phyloP scores from a whole-genome alignment of 2,797 vertebrate species.

The Paratrypauchen microcephalus region DNA sequence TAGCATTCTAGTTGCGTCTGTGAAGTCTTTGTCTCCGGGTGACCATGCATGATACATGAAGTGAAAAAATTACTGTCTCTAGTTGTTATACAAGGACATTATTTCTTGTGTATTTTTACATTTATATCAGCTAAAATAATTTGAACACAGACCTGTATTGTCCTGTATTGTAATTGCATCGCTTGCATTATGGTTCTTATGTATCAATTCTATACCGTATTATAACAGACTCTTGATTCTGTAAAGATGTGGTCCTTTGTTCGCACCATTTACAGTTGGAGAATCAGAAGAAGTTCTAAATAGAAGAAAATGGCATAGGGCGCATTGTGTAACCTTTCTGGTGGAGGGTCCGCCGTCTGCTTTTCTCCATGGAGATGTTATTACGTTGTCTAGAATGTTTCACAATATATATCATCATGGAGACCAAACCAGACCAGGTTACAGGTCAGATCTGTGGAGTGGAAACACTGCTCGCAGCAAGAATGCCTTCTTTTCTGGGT shows the following conservation, averaged over 20 bases:
- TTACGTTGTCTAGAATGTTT: too few species aligned
- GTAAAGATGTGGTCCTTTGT: not conserved
- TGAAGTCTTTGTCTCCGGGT: not conserved
- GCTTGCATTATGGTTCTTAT: not conserved
- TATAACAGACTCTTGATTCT: not conserved
- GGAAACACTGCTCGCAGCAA: too few species aligned
- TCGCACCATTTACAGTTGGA: constrained; percentile 25
- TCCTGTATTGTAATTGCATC: not conserved
- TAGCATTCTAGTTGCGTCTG: not conserved
- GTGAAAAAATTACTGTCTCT: too few species aligned
- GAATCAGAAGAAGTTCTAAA: constrained; percentile 14
- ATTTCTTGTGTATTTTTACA: not conserved
- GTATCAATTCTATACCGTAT: not conserved
- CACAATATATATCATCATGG: too few species aligned
- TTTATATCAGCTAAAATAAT: not conserved
- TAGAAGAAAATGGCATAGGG: constrained; percentile 22
- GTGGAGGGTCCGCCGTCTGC: too few species aligned
- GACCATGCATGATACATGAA: too few species aligned
- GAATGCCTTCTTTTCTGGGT: too few species aligned
- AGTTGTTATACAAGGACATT: too few species aligned
- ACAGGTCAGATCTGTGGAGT: too few species aligned
- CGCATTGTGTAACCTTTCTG: too few species aligned
- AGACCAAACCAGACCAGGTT: too few species aligned
- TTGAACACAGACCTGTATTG: not conserved
- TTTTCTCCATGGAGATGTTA: too few species aligned